A percentile compares a stretch with the other conserved stretches of the same genome.
These are phyloP conservation scores for Melanocharis versteri DNA, from an alignment of 2,113 vertebrate species.

Conservation along the genomic window DNA sequence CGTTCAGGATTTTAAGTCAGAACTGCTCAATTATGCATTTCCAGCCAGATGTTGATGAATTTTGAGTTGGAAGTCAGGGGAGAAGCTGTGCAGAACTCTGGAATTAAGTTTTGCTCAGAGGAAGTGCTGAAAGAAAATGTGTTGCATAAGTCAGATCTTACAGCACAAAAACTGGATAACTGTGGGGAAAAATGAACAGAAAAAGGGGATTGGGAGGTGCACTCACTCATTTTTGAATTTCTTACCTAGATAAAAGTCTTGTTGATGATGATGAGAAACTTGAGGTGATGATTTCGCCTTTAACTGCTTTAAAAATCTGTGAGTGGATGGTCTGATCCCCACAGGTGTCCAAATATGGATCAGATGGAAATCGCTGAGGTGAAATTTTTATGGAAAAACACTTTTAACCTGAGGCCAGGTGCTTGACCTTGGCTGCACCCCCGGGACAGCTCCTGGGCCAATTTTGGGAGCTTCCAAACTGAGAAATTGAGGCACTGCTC, in stretches of 20 bases:
- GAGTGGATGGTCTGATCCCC: background rate
- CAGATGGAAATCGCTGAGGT: background rate
- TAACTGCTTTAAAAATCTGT: background rate
- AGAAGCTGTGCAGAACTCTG: background rate
- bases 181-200: background rate
- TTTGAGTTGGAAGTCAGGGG: background rate
- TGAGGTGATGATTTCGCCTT: background rate
- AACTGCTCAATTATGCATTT: background rate
- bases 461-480: background rate
- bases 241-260: background rate
- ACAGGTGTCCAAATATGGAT: accelerated
- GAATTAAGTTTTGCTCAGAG: background rate
- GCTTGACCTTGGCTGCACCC: background rate
- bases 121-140: background rate
- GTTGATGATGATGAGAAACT: background rate
- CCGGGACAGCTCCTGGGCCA: background rate
- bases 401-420: too few relatives aligned
- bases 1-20: background rate
- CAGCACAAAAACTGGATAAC: background rate
- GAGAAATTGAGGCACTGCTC: background rate
- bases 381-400: background rate
- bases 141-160: background rate
- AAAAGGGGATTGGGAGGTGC: accelerated
- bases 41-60: background rate
- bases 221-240: background rate